These are phyloP conservation scores for Cephalopachus bancanus DNA, from an alignment of 2,797 vertebrate species.

Conservation along the genomic window DNA sequence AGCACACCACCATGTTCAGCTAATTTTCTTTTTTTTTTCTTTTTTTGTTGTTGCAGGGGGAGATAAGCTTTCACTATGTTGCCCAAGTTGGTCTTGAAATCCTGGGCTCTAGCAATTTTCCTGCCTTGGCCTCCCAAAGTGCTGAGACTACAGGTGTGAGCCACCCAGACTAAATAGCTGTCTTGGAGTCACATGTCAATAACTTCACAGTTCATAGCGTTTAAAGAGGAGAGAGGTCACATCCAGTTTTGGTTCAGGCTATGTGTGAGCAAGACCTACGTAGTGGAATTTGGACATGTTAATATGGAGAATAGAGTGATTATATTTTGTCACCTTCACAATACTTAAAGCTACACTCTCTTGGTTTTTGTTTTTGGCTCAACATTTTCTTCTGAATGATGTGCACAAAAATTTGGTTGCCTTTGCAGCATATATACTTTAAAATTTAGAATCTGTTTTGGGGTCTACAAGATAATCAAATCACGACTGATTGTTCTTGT, in stretches of 20 bases:
- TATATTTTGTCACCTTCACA: neutral
- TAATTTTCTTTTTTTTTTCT: too few species aligned
- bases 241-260: neutral
- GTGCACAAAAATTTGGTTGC: neutral
- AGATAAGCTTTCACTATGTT: too few species aligned
- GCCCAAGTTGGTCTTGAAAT: too few species aligned
- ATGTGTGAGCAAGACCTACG: neutral
- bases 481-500: neutral
- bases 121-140: too few species aligned
- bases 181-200: neutral
- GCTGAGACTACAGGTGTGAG: too few species aligned
- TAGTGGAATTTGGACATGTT: neutral
- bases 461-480: neutral
- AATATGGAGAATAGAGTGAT: neutral
- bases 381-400: neutral
- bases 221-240: neutral
- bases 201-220: neutral
- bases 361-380: neutral
- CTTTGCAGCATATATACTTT: neutral
- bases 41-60: too few species aligned
- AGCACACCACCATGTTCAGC: too few species aligned
- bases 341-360: neutral
- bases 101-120: too few species aligned
- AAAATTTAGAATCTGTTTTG: constrained; percentile 29
- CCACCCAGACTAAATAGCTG: too few species aligned